Evolutionary conservation across 2,888 invertebrate species (phyloP).

Genomic region (Nephrotoma flavescens): DNA sequence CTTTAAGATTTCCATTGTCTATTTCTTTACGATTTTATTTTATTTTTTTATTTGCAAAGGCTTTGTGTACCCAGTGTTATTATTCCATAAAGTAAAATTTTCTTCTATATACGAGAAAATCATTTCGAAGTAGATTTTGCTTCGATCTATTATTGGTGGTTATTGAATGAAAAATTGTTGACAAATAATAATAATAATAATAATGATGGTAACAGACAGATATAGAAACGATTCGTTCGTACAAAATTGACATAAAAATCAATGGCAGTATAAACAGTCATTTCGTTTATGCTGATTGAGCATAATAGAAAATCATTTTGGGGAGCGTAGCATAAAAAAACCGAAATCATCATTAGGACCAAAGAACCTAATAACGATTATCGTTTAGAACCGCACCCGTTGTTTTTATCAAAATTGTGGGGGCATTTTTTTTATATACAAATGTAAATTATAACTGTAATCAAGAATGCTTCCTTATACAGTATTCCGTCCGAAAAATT

Average conservation of each 20-base stretch:
- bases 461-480: no score
- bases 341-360: not conserved
- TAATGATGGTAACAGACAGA: not conserved
- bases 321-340: not conserved
- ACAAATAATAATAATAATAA: not conserved
- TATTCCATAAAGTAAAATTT: not conserved
- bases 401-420: not conserved
- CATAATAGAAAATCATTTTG: not conserved
- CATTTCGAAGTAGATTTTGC: not conserved
- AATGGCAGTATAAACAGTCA: not conserved
- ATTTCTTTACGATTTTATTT: not conserved
- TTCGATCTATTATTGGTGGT: not conserved
- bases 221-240: not conserved
- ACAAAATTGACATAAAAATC: not conserved
- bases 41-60: not conserved
- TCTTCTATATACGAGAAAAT: not conserved
- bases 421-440: no score
- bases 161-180: not conserved
- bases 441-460: no score
- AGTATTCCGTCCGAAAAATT: not conserved
- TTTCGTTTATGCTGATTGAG: not conserved
- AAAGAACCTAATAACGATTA: not conserved
- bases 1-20: not conserved
- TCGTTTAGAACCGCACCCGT: not conserved
- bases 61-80: not conserved